phyloP scores from a whole-genome alignment of 2,113 vertebrate genomes.

The Percina caprodes region DNA sequence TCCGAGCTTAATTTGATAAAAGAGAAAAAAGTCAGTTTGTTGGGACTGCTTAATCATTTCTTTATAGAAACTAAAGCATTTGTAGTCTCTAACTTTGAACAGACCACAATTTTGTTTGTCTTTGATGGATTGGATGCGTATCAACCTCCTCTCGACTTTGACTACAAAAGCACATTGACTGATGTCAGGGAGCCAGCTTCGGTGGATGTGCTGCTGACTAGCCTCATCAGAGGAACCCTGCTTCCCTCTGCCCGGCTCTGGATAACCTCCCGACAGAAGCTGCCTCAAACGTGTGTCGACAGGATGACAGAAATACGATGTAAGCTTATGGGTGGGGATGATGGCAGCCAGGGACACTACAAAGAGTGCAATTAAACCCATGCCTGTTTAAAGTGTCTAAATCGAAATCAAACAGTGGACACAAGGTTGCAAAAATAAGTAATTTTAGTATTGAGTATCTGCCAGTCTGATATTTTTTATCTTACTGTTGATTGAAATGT shows the following conservation, averaged over 20 bases:
- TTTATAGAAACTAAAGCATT: constrained; percentile 21
- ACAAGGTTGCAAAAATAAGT: too few species aligned
- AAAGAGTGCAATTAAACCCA: neutral
- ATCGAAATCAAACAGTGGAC: neutral
- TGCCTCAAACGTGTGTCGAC: neutral
- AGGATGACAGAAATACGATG: constrained; percentile 58
- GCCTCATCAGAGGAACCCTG: constrained; percentile 61
- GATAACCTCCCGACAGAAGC: constrained; percentile 41
- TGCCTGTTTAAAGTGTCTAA: neutral
- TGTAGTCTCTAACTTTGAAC: constrained; percentile 26
- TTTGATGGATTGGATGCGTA: constrained; percentile 47
- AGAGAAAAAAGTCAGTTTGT: neutral
- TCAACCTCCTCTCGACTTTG: constrained; percentile 29
- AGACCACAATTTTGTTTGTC: constrained; percentile 20
- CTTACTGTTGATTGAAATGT: neutral
- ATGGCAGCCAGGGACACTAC: neutral
- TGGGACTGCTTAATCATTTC: constrained; percentile 28
- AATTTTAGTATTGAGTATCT: neutral
- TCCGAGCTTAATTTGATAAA: neutral
- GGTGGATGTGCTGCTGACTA: constrained; percentile 48
- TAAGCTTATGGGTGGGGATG: constrained; percentile 4
- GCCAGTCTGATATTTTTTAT: neutral
- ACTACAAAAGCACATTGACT: neutral
- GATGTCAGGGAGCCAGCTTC: constrained; percentile 38
- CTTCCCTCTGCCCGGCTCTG: constrained; percentile 56